Evolutionary conservation across 2,888 invertebrate genomes (phyloP), one percentile per base, ranked within the genome.

Genomic region (Oxyscelio sp.): DNA sequence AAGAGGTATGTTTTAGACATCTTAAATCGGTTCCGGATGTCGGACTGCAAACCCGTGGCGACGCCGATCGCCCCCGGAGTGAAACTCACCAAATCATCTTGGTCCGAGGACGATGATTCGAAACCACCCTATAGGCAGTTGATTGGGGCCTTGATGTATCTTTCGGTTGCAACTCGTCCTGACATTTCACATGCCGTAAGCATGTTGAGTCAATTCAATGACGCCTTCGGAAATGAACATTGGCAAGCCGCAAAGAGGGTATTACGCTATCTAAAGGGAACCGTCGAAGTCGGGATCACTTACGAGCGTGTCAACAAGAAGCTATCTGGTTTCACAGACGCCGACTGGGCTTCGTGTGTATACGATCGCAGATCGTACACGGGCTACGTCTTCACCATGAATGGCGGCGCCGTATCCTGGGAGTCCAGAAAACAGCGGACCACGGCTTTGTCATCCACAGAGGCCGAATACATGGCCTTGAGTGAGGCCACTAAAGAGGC

Each of bases 191-290:
- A 54, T 21, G 68, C 54, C 0, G 15, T n/a, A 3, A 56, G 68
- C n/a, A 1, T 22, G 13, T 11, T 66, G 19, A 17, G 40, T 4
- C 43, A 43, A 6, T 68, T 27, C 21, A 68, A 68, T 9, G 34
- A 56, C 15, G 8, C 43, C 3, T 19, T 22, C 6, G 19, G 19
- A 1, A 38, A 6, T 1, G 11, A 9, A 9, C 70, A 70, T 17
- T 70, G 58, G 70, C 17, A n/a, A 2, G 70, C 70, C 0, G 58
- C 70, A 4, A 70, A 58, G 21, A 40, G 56, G 6, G 45, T 70
- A 1, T 22, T 70, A 0, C 43, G 50, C 2, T 70, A 70, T 13
- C 27, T 68, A 0, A 17, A 27, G 15, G 70, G 58, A 0, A 58
- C 56, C 1, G 2, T 22, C 0, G 8, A 38, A 2, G 11, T 50